phyloP scores from a whole-genome alignment of 2,797 vertebrate genomes.

The Eulemur mongoz region DNA sequence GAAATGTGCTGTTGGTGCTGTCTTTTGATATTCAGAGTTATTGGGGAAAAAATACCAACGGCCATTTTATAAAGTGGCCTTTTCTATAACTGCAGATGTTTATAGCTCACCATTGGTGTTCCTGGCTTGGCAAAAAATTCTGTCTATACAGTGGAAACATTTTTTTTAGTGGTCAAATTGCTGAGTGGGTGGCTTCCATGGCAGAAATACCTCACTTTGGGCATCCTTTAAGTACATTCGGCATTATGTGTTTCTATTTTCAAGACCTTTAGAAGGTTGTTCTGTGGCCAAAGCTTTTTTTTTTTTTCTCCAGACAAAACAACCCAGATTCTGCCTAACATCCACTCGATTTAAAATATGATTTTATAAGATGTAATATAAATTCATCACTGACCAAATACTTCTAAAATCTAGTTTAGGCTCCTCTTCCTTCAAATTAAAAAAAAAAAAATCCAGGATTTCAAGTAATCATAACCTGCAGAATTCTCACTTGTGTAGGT shows the following conservation, averaged over 20 bases:
- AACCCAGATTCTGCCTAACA: not conserved
- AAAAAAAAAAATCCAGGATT: not conserved
- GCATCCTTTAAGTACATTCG: not conserved
- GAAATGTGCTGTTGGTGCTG: not conserved
- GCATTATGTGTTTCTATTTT: not conserved
- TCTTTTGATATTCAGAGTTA: slow-evolving; percentile 51
- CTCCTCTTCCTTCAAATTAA: not conserved
- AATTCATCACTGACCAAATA: not conserved
- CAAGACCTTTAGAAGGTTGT: not conserved
- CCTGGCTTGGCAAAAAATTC: not conserved
- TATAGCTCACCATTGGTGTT: not conserved
- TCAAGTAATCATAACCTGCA: not conserved
- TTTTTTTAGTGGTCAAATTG: not conserved
- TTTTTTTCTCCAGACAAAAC: not conserved
- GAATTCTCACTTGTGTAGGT: not conserved
- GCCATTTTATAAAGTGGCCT: not conserved
- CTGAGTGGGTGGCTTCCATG: not conserved
- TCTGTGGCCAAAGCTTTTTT: not conserved
- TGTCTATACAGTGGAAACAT: not conserved
- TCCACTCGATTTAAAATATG: not conserved
- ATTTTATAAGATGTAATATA: slow-evolving; percentile 13
- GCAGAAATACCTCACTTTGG: not conserved
- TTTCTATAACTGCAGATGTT: not conserved
- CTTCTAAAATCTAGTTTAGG: slow-evolving; percentile 20
- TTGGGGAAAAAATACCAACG: not conserved